Base-by-base conservation (phyloP, 2,888 invertebrate genomes). In the Folsomia manolachei region DNA sequence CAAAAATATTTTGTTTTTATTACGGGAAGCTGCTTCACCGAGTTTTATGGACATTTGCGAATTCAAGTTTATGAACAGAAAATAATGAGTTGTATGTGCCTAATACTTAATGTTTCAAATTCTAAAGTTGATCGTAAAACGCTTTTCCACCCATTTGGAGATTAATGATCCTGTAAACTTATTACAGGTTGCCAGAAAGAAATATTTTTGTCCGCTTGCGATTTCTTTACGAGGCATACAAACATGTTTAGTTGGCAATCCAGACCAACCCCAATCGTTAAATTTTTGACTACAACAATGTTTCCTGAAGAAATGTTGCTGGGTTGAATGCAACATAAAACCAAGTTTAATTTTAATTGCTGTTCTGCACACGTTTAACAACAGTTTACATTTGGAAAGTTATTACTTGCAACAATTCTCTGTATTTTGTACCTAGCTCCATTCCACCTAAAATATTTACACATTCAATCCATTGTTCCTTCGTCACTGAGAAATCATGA, bases 31-130 rank as follows among this genome's bases (percentile, higher is more conserved):
- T 68, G 63, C 62, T 71, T 68, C 67, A 68, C 63, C 61, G 63
- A 27, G 27, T 71, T 73, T 75, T 75, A 73, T 73, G 63, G 71
- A 63, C 73, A 71, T 75, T 73, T 73, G 71, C 71, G 61, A 71
- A 75, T 71, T 73, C 71, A 74, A 65, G 76, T 71, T 71, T 71
- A 71, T 62, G 71, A 63, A 63, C 66, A 24, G 56, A 69, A 72
- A 74, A 73, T 76, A 76, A 76, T 76, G 73, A 76, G 74, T 72
- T 72, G 64, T 70, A n/a, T n/a, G 71, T 69, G 39, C 23, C 68
- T 51, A 56, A 27, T 68, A 63, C 63, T 51, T 62, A 68, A 68
- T 67, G 71, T 71, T 63, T 53, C 63, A 71, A 71, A 68, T 71
- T 68, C 63, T 68, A 71, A 67, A 60, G 52, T 67, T 7, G 21